phyloP scores from a whole-genome alignment of 2,113 vertebrate genomes.

The Sula dactylatra region DNA sequence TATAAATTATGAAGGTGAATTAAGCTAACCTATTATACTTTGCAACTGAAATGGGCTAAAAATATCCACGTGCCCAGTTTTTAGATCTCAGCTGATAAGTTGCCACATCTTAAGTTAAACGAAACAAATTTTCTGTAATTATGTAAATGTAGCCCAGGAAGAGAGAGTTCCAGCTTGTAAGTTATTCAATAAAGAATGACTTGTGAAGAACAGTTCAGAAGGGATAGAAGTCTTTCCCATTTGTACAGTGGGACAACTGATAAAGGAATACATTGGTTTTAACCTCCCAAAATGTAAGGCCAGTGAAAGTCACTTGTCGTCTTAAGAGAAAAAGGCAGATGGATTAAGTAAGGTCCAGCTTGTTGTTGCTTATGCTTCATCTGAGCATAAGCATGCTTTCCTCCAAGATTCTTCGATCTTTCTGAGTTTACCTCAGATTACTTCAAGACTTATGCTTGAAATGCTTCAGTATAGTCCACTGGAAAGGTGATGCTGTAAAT shows the following conservation, averaged over 20 bases:
- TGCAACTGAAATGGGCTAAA: neutral
- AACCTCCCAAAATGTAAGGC: neutral
- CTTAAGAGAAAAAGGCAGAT: neutral
- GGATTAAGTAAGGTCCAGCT: neutral
- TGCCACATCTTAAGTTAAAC: neutral
- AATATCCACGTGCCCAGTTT: neutral
- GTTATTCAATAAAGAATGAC: neutral
- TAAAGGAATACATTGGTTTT: neutral
- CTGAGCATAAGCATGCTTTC: neutral
- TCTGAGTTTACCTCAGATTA: neutral
- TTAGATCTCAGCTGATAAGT: neutral
- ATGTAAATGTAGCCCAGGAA: neutral
- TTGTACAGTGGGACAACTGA: neutral
- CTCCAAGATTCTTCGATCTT: neutral
- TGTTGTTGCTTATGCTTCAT: neutral
- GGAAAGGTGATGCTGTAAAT: neutral
- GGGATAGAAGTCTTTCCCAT: neutral
- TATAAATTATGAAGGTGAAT: neutral
- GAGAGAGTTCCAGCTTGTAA: neutral
- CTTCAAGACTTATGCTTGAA: neutral
- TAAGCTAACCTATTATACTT: neutral
- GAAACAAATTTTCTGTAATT: neutral
- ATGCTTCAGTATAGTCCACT: neutral
- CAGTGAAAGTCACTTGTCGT: neutral
- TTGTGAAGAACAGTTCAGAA: neutral